These are phyloP conservation scores for Gallinago jamesoni DNA, from an alignment of 2,113 vertebrate species.

Conservation along the genomic window DNA sequence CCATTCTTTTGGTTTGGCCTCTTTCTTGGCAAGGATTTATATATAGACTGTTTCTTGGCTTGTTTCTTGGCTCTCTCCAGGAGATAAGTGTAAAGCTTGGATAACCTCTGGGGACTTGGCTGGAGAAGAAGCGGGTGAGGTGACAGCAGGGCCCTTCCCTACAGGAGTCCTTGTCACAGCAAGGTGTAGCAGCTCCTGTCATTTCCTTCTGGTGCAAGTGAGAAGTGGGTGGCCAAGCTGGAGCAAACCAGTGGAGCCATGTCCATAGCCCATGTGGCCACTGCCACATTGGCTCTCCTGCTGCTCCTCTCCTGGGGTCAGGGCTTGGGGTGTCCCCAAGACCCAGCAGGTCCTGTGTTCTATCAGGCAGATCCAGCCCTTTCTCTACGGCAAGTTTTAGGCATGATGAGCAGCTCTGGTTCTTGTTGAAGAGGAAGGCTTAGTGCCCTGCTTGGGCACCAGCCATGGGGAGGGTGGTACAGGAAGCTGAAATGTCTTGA, in stretches of 20 bases:
- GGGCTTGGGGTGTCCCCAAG: no score
- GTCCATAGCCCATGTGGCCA: not conserved
- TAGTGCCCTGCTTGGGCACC: rapidly evolving
- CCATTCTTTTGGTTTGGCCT: not conserved
- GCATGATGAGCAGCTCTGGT: not conserved
- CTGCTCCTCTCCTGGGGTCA: not conserved
- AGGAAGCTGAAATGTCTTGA: not conserved
- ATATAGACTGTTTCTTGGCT: not conserved
- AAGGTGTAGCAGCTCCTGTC: not conserved
- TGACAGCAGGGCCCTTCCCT: not conserved
- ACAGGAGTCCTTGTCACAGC: rapidly evolving
- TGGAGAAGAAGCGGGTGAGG: not conserved
- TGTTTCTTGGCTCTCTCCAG: not conserved
- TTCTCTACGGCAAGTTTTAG: not conserved
- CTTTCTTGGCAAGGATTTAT: not conserved
- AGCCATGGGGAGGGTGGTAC: rapidly evolving
- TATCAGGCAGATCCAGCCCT: not conserved
- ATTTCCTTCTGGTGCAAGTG: rapidly evolving
- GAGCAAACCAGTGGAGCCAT: not conserved
- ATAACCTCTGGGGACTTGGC: not conserved
- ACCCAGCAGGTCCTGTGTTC: rapidly evolving
- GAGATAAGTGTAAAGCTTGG: not conserved
- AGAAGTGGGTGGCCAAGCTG: not conserved
- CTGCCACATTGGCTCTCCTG: not conserved
- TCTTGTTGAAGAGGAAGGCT: not conserved